Conservation (phyloP, 2,888 invertebrate genomes). For the Eurytoma californica region DNA sequence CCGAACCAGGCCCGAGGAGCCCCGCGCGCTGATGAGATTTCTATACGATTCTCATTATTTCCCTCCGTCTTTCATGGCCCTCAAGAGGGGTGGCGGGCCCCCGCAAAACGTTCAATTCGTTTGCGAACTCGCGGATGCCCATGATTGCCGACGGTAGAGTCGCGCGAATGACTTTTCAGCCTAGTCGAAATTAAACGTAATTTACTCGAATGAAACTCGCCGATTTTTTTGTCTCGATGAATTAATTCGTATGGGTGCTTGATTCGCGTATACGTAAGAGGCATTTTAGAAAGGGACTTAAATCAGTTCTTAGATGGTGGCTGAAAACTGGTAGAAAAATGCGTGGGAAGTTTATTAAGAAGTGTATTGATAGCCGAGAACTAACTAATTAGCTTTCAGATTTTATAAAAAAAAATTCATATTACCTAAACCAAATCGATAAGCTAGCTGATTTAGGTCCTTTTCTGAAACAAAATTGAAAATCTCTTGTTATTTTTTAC, state of each 20-base stretch:
- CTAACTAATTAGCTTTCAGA: conserved; percentile 31
- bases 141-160: too few relatives aligned
- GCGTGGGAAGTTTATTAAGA: background rate
- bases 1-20: background rate
- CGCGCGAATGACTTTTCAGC: too few relatives aligned
- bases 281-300: conserved; percentile 38
- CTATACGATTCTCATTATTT: background rate
- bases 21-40: conserved; percentile 23
- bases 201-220: too few relatives aligned
- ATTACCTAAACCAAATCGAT: conserved; percentile 58
- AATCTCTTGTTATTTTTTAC: conserved; percentile 50
- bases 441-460: conserved; percentile 58
- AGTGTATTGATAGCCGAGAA: background rate
- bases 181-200: too few relatives aligned
- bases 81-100: background rate
- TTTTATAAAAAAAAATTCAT: conserved; percentile 54
- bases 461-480: conserved; percentile 58
- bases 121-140: too few relatives aligned
- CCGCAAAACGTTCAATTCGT: too few relatives aligned
- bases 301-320: conserved; percentile 14
- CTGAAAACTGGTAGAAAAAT: background rate
- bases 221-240: background rate
- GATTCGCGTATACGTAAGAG: too few relatives aligned
- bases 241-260: background rate
- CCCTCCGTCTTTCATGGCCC: too few relatives aligned